phyloP scores from a whole-genome alignment of 2,888 invertebrate genomes.

The Ophion obscuratus region DNA sequence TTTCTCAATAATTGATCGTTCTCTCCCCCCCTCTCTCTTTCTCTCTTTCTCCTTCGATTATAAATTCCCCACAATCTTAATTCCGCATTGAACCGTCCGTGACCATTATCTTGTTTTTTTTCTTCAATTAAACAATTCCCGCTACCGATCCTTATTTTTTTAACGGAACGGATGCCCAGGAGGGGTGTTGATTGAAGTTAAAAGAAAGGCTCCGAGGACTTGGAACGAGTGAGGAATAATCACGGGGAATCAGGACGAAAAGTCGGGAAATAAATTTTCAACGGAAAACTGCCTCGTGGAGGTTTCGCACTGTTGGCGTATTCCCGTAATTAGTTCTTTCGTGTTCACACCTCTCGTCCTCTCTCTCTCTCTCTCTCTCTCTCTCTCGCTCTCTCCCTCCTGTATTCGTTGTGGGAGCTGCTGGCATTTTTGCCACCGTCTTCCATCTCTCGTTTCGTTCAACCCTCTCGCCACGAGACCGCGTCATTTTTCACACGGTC shows the following conservation, averaged over 20 bases:
- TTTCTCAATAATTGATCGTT: not conserved
- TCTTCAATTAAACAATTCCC: not conserved
- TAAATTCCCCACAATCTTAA: not conserved
- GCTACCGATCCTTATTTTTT: not conserved
- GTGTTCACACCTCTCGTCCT: slow-evolving; percentile 43
- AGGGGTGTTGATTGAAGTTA: not conserved
- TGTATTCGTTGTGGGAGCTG: slow-evolving; percentile 1
- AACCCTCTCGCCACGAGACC: slow-evolving; percentile 9
- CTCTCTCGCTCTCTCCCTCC: slow-evolving; percentile 5
- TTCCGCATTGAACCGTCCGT: not conserved
- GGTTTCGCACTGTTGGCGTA: slow-evolving; percentile 47
- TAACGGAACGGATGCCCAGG: not conserved
- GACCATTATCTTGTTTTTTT: not conserved
- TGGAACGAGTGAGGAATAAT: slow-evolving; percentile 39
- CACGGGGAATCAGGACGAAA: slow-evolving; percentile 54
- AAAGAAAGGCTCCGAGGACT: slow-evolving; percentile 16
- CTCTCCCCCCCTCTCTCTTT: not conserved
- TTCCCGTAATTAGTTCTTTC: slow-evolving; percentile 49
- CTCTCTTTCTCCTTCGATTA: not conserved
- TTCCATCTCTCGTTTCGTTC: slow-evolving; percentile 25
- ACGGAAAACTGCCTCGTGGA: slow-evolving; percentile 37
- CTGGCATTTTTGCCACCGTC: slow-evolving; percentile 37
- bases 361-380: not conserved
- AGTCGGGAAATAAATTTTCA: slow-evolving; percentile 63
- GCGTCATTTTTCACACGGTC: slow-evolving; percentile 20